Evolutionary conservation across 2,888 invertebrate genomes (phyloP).

Genomic region (Craniophora ligustri): DNA sequence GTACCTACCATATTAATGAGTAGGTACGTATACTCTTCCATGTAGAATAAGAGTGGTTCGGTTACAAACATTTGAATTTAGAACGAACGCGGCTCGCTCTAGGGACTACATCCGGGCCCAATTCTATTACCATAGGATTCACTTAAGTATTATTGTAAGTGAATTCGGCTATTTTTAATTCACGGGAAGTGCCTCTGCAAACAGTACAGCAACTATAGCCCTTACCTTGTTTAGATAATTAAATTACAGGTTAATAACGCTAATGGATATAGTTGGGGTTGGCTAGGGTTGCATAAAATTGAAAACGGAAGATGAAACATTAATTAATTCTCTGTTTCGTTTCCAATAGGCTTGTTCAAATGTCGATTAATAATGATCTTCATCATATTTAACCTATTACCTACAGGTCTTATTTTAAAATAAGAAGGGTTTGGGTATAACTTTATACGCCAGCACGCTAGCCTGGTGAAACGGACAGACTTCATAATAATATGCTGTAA

Average conservation of each 20-base stretch:
- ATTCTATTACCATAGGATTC: slow-evolving; percentile 31
- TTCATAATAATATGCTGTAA: too few relatives aligned
- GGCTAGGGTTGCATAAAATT: background rate
- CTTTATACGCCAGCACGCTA: too few relatives aligned
- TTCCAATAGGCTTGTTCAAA: background rate
- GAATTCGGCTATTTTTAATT: slow-evolving; percentile 29
- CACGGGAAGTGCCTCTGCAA: background rate
- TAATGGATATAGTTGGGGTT: slow-evolving; percentile 15
- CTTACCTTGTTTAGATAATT: slow-evolving; percentile 15
- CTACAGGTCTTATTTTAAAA: too few relatives aligned
- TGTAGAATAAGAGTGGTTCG: slow-evolving; percentile 27
- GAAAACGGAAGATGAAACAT: background rate
- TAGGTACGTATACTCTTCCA: slow-evolving; percentile 20
- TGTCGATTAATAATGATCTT: too few relatives aligned
- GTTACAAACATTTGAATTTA: slow-evolving; percentile 46
- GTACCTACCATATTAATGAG: slow-evolving; percentile 40
- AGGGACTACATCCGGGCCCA: slow-evolving; percentile 11
- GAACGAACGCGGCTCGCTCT: slow-evolving; percentile 34
- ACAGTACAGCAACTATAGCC: slow-evolving; percentile 1
- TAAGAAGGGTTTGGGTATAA: too few relatives aligned
- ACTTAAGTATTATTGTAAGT: slow-evolving; percentile 20
- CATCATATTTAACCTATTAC: too few relatives aligned
- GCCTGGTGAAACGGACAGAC: too few relatives aligned
- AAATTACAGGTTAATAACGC: slow-evolving; percentile 15
- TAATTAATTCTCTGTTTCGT: background rate